Conservation (phyloP, 23 tunicate species). For the Halocynthia roretzi region DNA sequence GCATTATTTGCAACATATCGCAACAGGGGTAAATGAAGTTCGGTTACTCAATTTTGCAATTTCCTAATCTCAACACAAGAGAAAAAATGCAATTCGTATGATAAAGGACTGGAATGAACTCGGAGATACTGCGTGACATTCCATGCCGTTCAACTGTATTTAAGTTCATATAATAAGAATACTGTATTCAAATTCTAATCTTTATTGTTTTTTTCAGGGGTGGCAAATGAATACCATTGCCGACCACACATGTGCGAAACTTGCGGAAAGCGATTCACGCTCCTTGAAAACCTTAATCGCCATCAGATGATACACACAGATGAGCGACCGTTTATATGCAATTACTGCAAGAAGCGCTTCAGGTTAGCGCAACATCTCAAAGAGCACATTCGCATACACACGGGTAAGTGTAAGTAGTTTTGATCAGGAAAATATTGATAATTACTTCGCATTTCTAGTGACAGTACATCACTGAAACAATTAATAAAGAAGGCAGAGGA, state of each 20-base stretch:
- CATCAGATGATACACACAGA: slow-evolving; percentile 92
- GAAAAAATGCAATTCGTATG: no score
- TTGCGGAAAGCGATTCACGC: slow-evolving; percentile 79
- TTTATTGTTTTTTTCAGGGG: background rate
- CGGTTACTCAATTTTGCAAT: no score
- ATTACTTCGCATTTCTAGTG: background rate
- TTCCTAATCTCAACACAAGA: no score
- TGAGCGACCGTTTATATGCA: slow-evolving; percentile 74
- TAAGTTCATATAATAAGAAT: no score
- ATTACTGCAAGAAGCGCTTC: slow-evolving; percentile 79
- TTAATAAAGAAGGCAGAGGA: background rate
- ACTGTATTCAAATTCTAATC: no score
- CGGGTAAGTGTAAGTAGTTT: slow-evolving; percentile 38
- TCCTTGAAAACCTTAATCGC: slow-evolving; percentile 74
- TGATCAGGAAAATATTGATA: no score
- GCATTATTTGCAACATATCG: no score
- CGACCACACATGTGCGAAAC: slow-evolving; percentile 71
- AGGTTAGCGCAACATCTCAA: slow-evolving; percentile 95
- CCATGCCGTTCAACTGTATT: no score
- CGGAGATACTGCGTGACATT: no score
- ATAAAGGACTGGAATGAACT: no score
- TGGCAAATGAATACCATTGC: slow-evolving; percentile 4
- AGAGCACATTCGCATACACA: slow-evolving; percentile 91
- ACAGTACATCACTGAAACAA: background rate
- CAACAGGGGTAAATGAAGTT: no score